Evolutionary conservation across 1,140 invertebrate species (phyloP), one percentile per base, ranked within the genome.

Genomic region (Phortica variegata): DNA sequence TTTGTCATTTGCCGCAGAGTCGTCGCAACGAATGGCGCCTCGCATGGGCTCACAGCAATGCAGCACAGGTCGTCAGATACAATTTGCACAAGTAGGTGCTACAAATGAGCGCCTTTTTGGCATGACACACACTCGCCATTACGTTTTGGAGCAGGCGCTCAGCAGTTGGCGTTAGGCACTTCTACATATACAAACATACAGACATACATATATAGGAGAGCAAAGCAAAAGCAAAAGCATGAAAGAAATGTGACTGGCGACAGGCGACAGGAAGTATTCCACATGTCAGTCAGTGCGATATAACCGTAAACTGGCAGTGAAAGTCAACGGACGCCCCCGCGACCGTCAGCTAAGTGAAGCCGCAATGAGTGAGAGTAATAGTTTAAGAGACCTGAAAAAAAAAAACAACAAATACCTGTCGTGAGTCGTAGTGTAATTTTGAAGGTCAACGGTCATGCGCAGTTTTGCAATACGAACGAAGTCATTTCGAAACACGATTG

Each of bases 111-210:
- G 16, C 26, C n/a, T 3, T 43, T 56, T 61, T 68, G 69, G 26
- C 65, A 65, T 65, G 63, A 69, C 63, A 68, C 63, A 68, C 69
- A 69, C 63, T 68, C 63, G 63, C 63, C 63, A 68, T 68, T 68
- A 68, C 65, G 65, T 55, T 68, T 69, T 65, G 41, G 1, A 55
- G 18, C 52, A 69, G 63, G 63, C 54, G 40, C 29, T 12, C 63
- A 68, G 63, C 29, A 60, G 13, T 1, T 0, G 31, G 12, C 4
- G 19, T 16, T 38, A 45, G 3, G 15, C 10, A 13, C 4, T n/a
- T n/a, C n/a, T n/a, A n/a, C n/a, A n/a, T n/a, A n/a, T n/a, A n/a
- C n/a, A n/a, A n/a, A n/a, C n/a, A n/a, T n/a, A n/a, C n/a, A n/a
- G n/a, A n/a, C n/a, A n/a, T n/a, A n/a, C n/a, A n/a, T n/a, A n/a